These are phyloP conservation scores for Microcaecilia unicolor DNA, from an alignment of 2,797 vertebrate genomes.

Conservation along the genomic window DNA sequence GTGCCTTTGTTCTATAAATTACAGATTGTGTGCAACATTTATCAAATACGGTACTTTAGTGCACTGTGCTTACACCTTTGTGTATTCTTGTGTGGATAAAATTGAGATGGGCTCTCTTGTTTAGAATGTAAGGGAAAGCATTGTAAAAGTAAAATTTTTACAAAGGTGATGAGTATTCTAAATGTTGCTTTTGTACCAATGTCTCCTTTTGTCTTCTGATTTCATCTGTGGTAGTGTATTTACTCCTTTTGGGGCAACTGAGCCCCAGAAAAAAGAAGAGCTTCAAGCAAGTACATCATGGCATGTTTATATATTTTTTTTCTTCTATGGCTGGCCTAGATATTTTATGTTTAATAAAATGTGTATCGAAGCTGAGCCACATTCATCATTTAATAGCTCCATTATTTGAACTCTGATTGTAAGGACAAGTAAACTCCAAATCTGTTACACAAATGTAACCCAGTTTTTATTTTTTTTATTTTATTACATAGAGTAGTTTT, in stretches of 20 bases:
- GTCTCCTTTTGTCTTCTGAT: constrained; percentile 74
- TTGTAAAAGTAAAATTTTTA: too few species aligned
- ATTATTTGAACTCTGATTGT: constrained; percentile 40
- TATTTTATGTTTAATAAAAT: constrained; percentile 57
- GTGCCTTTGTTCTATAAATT: too few species aligned
- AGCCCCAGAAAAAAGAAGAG: constrained; percentile 91
- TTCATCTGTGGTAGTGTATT: constrained; percentile 76
- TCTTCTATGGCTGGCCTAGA: constrained; percentile 52
- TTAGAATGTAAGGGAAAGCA: too few species aligned
- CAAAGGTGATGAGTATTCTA: too few species aligned
- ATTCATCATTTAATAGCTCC: constrained; percentile 55
- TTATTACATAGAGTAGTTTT: constrained; percentile 9
- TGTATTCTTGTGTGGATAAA: too few species aligned
- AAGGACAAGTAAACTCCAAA: constrained; percentile 40
- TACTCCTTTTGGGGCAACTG: constrained; percentile 88
- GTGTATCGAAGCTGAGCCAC: constrained; percentile 48
- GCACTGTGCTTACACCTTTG: too few species aligned
- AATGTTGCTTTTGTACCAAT: too few species aligned
- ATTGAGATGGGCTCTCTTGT: too few species aligned
- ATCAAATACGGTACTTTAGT: too few species aligned
- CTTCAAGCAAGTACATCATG: constrained; percentile 93
- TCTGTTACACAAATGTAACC: constrained; percentile 12
- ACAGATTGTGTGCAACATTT: too few species aligned
- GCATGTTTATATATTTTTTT: constrained; percentile 83
- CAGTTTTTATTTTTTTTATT: too few species aligned